phyloP scores from a whole-genome alignment of 35 echinoderm and acorn worm genomes.

The Ophiothrix spiculata region DNA sequence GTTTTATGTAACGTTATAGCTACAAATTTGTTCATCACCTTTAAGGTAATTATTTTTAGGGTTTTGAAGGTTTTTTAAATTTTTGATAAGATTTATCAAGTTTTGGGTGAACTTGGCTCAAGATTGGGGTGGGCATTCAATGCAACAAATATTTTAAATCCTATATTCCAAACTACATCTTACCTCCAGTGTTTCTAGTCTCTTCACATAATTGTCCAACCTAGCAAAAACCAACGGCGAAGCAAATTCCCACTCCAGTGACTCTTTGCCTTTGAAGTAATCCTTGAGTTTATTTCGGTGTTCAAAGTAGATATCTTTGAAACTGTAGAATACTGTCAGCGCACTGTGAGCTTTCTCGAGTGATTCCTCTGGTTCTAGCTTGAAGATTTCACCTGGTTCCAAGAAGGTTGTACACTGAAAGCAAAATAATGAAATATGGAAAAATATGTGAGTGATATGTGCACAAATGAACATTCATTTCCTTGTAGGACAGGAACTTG shows the following conservation, averaged over 20 bases:
- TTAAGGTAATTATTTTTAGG: too few relatives aligned
- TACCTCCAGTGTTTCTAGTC: slow-evolving; percentile 78
- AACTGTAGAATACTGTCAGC: slow-evolving; percentile 59
- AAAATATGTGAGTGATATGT: too few relatives aligned
- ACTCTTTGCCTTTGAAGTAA: slow-evolving; percentile 95
- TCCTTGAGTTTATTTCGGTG: slow-evolving; percentile 78
- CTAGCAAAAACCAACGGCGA: slow-evolving; percentile 73
- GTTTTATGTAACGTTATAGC: too few relatives aligned
- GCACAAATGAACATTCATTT: not conserved
- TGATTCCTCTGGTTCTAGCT: slow-evolving; percentile 85
- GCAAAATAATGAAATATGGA: too few relatives aligned
- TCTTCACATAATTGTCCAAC: slow-evolving; percentile 73
- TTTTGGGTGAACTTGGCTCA: too few relatives aligned
- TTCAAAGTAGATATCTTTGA: slow-evolving; percentile 64
- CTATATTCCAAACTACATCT: not conserved
- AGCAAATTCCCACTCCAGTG: slow-evolving; percentile 91
- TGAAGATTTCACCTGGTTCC: slow-evolving; percentile 92
- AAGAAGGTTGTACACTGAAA: slow-evolving; percentile 67
- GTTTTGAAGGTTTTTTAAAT: too few relatives aligned
- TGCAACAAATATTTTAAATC: too few relatives aligned
- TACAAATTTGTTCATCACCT: too few relatives aligned
- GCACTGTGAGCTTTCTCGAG: slow-evolving; percentile 73
- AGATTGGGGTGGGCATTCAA: too few relatives aligned
- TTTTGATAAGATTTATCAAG: too few relatives aligned
- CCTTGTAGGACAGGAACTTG: too few relatives aligned